Evolutionary conservation across 2,888 invertebrate species (phyloP).

Genomic region (Drosophila tanythrix): DNA sequence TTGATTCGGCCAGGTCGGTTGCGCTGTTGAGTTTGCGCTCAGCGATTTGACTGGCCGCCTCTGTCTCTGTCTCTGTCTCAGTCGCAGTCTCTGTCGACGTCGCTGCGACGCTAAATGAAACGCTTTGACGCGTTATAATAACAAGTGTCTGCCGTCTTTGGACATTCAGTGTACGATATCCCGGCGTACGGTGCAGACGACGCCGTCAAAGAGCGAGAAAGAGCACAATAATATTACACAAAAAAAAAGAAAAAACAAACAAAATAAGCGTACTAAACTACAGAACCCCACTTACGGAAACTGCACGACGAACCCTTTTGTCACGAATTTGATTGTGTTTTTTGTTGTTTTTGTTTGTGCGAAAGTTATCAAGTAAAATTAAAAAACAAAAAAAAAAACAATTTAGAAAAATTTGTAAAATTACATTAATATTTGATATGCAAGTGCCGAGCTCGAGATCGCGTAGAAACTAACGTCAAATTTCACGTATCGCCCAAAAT

Average conservation of each 20-base stretch:
- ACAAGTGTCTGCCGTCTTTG: slow-evolving; percentile 82
- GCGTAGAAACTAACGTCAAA: not conserved
- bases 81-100: slow-evolving; percentile 43
- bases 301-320: slow-evolving; percentile 32
- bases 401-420: not conserved
- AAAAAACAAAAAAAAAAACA: not conserved
- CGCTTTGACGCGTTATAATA: slow-evolving; percentile 83
- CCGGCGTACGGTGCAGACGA: slow-evolving; percentile 83
- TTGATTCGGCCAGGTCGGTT: slow-evolving; percentile 65
- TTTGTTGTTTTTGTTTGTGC: slow-evolving; percentile 60
- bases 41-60: slow-evolving; percentile 9
- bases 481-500: slow-evolving; percentile 3
- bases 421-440: not conserved
- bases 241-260: slow-evolving; percentile 7
- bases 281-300: slow-evolving; percentile 24
- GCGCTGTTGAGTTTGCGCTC: slow-evolving; percentile 20
- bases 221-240: slow-evolving; percentile 22
- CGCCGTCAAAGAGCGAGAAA: slow-evolving; percentile 43
- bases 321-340: slow-evolving; percentile 45
- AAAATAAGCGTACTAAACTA: slow-evolving; percentile 7
- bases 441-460: slow-evolving; percentile 17
- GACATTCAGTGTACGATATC: slow-evolving; percentile 84
- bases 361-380: slow-evolving; percentile 10
- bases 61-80: slow-evolving; percentile 21
- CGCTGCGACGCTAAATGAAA: slow-evolving; percentile 63